Conservation (phyloP, 1,140 invertebrate genomes). For the Aphis gossypii region DNA sequence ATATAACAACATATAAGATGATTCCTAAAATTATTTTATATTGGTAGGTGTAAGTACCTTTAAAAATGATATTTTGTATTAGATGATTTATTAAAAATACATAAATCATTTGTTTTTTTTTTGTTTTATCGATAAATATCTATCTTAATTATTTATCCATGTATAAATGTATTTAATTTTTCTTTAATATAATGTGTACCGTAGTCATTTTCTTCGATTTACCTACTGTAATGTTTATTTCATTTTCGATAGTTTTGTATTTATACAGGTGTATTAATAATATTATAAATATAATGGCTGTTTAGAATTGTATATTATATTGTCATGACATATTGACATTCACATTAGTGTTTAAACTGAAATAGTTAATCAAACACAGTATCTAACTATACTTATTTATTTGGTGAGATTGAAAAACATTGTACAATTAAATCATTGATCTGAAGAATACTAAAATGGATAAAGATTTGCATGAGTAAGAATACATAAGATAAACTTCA, state of each 20-base stretch:
- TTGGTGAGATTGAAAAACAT: neutral
- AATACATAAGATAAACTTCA: neutral
- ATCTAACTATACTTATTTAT: neutral
- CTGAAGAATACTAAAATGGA: neutral
- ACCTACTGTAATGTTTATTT: neutral
- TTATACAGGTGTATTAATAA: neutral
- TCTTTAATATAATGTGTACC: neutral
- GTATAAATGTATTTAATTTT: too few relatives aligned
- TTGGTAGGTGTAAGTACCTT: neutral
- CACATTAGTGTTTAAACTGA: neutral
- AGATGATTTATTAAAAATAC: neutral
- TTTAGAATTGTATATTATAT: neutral
- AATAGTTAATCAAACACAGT: neutral
- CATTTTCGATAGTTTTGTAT: neutral
- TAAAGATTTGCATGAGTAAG: neutral
- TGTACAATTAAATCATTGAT: neutral
- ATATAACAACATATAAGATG: neutral
- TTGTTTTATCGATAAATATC: too few relatives aligned
- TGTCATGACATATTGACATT: neutral
- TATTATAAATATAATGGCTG: too few relatives aligned
- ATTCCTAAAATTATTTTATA: neutral
- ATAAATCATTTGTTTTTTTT: neutral
- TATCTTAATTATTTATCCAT: neutral
- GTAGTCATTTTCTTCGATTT: neutral
- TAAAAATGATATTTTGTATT: neutral